phyloP scores from a whole-genome alignment of 2,113 vertebrate genomes.

The Galemys pyrenaicus region DNA sequence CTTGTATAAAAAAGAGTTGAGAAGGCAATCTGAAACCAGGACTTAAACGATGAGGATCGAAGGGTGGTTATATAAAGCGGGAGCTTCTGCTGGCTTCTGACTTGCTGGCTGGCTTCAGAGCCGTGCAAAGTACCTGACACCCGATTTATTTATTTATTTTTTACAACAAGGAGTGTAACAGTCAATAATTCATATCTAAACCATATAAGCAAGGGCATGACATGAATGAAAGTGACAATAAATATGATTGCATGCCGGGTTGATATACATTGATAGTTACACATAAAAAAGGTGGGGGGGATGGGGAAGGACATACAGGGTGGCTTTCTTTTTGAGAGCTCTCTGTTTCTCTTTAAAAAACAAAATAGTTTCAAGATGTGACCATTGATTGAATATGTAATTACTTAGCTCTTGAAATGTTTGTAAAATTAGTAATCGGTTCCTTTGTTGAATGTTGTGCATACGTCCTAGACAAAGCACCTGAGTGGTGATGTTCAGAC shows the following conservation, averaged over 20 bases:
- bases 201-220: conserved; percentile 87
- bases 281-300: conserved; percentile 70
- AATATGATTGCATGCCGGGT: conserved; percentile 86
- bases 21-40: conserved; percentile 7
- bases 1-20: conserved; percentile 36
- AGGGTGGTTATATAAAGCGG: neutral
- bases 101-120: conserved; percentile 67
- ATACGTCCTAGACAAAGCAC: conserved; percentile 83
- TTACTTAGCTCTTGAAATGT: conserved; percentile 82
- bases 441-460: conserved; percentile 79
- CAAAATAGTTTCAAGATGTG: conserved; percentile 69
- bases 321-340: conserved; percentile 44
- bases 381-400: conserved; percentile 79
- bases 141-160: conserved; percentile 66
- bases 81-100: conserved; percentile 8
- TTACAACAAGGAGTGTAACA: conserved; percentile 83
- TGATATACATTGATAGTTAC: conserved; percentile 88
- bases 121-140: conserved; percentile 74
- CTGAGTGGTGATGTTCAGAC: conserved; percentile 70
- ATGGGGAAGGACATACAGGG: neutral
- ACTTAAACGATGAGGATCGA: neutral
- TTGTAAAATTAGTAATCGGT: conserved; percentile 79
- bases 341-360: conserved; percentile 56
- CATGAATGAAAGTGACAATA: conserved; percentile 89
- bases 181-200: conserved; percentile 89